Evolutionary conservation across 2,113 vertebrate species (phyloP).

Genomic region (Syrrhaptes paradoxus): DNA sequence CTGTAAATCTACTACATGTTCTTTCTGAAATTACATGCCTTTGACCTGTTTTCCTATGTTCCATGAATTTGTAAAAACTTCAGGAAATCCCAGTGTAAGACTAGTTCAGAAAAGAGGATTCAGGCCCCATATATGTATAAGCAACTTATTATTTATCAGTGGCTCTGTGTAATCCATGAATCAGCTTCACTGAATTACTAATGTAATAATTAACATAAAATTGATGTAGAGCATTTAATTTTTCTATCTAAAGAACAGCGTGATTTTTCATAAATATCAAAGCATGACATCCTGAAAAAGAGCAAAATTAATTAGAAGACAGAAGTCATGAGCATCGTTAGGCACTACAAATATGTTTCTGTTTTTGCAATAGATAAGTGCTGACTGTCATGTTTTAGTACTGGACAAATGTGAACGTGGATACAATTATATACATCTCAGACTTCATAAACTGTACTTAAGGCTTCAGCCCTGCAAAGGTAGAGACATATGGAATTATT

Average conservation of each 20-base stretch:
- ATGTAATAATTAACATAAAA: background rate
- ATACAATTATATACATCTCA: background rate
- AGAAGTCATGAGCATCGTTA: background rate
- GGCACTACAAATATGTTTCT: background rate
- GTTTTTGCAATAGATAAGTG: background rate
- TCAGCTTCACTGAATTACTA: background rate
- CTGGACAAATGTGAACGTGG: background rate
- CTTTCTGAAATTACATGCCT: background rate
- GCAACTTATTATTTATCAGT: background rate
- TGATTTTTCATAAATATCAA: background rate
- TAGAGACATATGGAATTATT: background rate
- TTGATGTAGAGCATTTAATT: background rate
- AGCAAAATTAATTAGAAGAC: background rate
- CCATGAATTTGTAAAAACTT: background rate
- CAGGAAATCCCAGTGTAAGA: background rate
- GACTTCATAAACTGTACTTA: background rate
- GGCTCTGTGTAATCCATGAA: background rate
- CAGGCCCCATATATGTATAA: background rate
- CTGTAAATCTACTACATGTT: background rate
- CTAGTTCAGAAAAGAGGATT: background rate
- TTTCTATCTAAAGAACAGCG: background rate
- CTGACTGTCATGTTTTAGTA: background rate
- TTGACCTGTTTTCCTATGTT: background rate
- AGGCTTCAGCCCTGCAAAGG: background rate
- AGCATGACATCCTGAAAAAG: background rate